These are phyloP conservation scores for human (Homo sapiens) DNA, from an alignment of 2,113 vertebrate genomes.

Conservation along the genomic window DNA sequence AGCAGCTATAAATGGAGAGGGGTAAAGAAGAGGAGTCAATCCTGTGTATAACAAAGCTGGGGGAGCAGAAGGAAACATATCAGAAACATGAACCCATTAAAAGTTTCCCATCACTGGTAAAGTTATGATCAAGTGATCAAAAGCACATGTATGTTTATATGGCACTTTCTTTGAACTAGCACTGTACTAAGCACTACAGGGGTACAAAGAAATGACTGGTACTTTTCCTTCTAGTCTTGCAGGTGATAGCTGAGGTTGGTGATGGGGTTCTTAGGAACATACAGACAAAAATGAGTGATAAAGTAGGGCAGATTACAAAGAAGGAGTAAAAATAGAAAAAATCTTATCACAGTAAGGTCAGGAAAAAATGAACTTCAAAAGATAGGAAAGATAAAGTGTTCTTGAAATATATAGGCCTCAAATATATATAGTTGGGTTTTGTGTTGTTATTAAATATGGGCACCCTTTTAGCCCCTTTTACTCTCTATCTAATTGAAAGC, in stretches of 20 bases:
- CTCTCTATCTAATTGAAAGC: neutral
- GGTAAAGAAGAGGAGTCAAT: neutral
- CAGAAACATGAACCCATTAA: neutral
- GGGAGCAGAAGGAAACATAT: neutral
- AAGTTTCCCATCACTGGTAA: neutral
- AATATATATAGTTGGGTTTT: neutral
- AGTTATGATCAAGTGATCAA: neutral
- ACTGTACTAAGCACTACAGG: neutral
- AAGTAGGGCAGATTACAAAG: slow-evolving; percentile 64
- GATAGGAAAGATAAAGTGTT: neutral
- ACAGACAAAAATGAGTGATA: neutral
- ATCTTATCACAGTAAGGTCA: slow-evolving; percentile 40
- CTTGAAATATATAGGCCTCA: neutral
- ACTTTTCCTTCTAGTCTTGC: neutral
- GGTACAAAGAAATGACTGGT: neutral
- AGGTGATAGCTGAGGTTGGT: neutral
- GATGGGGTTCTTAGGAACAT: neutral
- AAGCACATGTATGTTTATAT: neutral
- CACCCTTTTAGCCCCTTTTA: neutral
- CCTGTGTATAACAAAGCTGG: neutral
- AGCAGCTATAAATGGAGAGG: neutral
- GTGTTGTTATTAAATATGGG: slow-evolving; percentile 8
- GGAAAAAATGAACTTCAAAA: slow-evolving; percentile 51
- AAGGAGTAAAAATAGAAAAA: slow-evolving; percentile 60
- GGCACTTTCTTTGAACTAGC: neutral